Percentiles rank a stretch among this genome's conserved stretches.
Conservation (phyloP, 2,113 vertebrate species). For the Halichoerus grypus region DNA sequence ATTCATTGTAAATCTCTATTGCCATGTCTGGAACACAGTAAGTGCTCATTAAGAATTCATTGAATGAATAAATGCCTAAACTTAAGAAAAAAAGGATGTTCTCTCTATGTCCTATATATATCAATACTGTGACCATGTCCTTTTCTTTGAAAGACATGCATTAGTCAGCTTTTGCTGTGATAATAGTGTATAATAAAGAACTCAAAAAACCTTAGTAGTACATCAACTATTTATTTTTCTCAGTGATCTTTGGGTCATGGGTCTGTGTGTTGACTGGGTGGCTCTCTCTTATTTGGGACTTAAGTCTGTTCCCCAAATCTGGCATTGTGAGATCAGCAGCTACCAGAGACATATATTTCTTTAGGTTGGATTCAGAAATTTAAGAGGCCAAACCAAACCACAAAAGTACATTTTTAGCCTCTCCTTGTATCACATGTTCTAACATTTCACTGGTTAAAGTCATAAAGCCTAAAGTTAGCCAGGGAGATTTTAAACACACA, state of each 20-base stretch:
- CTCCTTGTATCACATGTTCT: neutral
- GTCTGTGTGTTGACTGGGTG: neutral
- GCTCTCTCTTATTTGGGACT: neutral
- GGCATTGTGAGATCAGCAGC: neutral
- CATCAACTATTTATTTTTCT: neutral
- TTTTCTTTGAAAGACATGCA: neutral
- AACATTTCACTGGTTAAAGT: neutral
- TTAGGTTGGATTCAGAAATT: neutral
- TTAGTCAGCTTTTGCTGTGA: neutral
- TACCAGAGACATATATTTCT: neutral
- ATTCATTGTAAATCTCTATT: neutral
- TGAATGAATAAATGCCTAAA: conserved; percentile 18
- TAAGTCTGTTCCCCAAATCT: neutral
- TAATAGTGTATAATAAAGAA: neutral
- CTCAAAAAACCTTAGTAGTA: neutral
- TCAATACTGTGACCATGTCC: neutral
- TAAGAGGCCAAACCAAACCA: neutral
- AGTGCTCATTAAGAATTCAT: neutral
- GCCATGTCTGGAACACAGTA: neutral
- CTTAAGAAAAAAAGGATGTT: neutral
- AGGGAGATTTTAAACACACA: neutral
- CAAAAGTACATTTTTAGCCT: neutral
- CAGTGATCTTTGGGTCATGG: neutral
- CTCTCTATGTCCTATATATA: neutral
- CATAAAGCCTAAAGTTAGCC: neutral